Evolutionary conservation across 2,113 vertebrate species (phyloP).

Genomic region (Coreoperca whiteheadi): DNA sequence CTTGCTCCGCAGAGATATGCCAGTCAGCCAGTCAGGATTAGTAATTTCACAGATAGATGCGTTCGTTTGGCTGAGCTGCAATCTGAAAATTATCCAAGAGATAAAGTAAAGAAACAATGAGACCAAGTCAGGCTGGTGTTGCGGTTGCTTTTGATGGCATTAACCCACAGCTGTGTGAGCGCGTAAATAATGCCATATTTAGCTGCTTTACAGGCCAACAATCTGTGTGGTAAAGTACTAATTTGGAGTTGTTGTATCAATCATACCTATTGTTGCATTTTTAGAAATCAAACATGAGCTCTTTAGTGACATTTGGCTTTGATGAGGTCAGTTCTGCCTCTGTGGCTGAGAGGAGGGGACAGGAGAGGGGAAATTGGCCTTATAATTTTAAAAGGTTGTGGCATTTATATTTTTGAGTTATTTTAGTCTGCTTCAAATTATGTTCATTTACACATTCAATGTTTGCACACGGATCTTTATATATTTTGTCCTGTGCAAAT

Average conservation of each 20-base stretch:
- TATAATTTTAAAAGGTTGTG: conserved; percentile 7
- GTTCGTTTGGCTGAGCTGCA: conserved; percentile 45
- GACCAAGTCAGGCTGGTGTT: conserved; percentile 15
- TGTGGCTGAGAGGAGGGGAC: conserved; percentile 15
- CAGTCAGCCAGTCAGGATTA: conserved; percentile 51
- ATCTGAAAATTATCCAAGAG: conserved; percentile 56
- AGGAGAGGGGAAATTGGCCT: conserved; percentile 20
- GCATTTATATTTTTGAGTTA: conserved; percentile 24
- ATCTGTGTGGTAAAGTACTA: not conserved
- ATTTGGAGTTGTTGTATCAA: not conserved
- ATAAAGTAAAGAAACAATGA: conserved; percentile 26
- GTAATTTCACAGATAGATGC: conserved; percentile 33
- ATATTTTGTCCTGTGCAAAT: conserved; percentile 39
- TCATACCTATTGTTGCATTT: not conserved
- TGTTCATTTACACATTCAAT: conserved; percentile 39
- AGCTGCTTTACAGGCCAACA: not conserved
- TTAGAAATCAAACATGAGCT: not conserved
- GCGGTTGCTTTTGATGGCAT: not conserved
- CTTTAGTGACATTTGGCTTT: conserved; percentile 22
- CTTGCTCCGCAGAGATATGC: conserved; percentile 23
- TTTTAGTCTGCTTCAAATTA: conserved; percentile 40
- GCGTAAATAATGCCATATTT: not conserved
- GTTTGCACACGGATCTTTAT: conserved; percentile 37
- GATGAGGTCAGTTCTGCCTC: conserved; percentile 48
- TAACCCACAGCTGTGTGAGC: not conserved